Evolutionary conservation across 2,113 vertebrate species (phyloP).

Genomic region (Bombycilla garrulus): DNA sequence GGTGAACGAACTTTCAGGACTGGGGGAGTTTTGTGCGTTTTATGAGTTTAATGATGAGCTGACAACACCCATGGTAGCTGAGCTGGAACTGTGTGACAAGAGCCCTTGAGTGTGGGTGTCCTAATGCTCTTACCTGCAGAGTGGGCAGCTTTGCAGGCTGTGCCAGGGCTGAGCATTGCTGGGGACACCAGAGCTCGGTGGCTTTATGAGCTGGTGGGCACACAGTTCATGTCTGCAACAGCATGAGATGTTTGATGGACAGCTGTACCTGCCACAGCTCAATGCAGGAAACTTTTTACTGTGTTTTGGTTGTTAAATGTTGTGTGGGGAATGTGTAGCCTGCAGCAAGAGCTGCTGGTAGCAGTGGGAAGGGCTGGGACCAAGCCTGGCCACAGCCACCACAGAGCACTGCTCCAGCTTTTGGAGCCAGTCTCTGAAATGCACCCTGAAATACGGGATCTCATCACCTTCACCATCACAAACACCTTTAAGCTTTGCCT

Average conservation of each 20-base stretch:
- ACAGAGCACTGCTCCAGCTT: not conserved
- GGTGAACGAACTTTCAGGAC: not conserved
- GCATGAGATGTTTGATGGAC: not conserved
- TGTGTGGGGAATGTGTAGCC: not conserved
- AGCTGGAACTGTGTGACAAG: not conserved
- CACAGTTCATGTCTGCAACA: fast-evolving
- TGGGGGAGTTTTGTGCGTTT: not conserved
- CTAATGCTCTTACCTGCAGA: not conserved
- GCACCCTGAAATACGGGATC: not conserved
- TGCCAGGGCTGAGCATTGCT: not conserved
- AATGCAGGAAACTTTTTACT: not conserved
- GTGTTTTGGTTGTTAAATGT: not conserved
- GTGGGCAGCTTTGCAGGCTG: not conserved
- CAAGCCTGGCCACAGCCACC: not conserved
- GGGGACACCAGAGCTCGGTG: fast-evolving
- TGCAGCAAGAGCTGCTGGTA: not conserved
- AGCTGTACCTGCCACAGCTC: not conserved
- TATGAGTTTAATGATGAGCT: not conserved
- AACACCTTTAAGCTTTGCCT: not conserved
- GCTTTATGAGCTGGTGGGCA: not conserved
- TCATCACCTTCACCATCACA: not conserved
- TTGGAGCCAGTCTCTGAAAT: not conserved
- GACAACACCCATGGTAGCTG: not conserved
- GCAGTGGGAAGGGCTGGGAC: not conserved
- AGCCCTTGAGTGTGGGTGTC: not conserved